Conservation (phyloP, 2,113 vertebrate species). For the Choloepus hoffmanni region DNA sequence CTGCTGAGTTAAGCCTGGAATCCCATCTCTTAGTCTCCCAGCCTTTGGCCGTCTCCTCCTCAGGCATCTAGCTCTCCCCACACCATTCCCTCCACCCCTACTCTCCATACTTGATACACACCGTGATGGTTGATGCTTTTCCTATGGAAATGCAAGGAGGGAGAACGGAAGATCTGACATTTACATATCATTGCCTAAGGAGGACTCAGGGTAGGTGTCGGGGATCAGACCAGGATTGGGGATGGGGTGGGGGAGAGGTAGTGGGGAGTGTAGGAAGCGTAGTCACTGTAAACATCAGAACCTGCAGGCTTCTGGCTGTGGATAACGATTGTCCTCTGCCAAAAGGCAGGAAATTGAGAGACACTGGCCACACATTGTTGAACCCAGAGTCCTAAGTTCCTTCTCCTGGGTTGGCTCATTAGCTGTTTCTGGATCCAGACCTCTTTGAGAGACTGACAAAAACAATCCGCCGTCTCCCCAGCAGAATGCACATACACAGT, state of each 20-base stretch:
- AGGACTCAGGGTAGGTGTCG: not conserved
- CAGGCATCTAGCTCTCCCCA: not conserved
- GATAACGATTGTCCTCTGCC: not conserved
- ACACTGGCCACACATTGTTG: not conserved
- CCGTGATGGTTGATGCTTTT: not conserved
- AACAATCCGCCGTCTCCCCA: not conserved
- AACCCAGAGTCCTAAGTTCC: not conserved
- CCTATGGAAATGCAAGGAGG: not conserved
- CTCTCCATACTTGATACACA: not conserved
- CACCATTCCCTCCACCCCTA: not conserved
- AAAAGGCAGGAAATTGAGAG: conserved; percentile 25
- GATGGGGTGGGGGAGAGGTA: rapidly evolving
- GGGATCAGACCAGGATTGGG: not conserved
- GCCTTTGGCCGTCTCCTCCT: not conserved
- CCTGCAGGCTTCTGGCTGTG: not conserved
- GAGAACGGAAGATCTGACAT: not conserved
- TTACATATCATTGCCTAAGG: conserved; percentile 55
- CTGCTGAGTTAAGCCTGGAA: not conserved
- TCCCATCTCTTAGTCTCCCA: not conserved
- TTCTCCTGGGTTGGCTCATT: not conserved
- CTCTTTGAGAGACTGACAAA: conserved; percentile 42
- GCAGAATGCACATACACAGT: not conserved
- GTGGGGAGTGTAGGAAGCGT: not conserved
- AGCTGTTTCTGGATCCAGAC: not conserved
- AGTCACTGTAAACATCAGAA: not conserved